A percentile compares a stretch with the other conserved stretches of the same genome.
Evolutionary conservation across 35 echinoderm and acorn worm genomes (phyloP).

Genomic region (Eucidaris tribuloides): DNA sequence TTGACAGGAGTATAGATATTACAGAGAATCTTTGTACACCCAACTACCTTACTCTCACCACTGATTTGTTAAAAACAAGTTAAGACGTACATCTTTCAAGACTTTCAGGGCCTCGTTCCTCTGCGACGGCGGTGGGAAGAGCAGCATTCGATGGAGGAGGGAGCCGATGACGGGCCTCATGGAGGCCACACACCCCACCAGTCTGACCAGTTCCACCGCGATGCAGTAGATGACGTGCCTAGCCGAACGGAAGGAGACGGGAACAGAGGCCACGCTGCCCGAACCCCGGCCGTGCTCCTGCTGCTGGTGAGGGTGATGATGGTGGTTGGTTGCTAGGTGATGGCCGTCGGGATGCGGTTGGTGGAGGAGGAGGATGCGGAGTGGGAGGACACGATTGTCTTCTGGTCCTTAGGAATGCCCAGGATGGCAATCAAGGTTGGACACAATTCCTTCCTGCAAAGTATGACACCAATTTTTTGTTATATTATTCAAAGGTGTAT

Average conservation of each 20-base stretch:
- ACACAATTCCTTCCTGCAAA: slow-evolving; percentile 95
- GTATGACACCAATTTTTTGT: too few relatives aligned
- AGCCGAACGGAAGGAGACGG: slow-evolving; percentile 57
- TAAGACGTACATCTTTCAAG: slow-evolving; percentile 73
- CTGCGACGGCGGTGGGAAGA: slow-evolving; percentile 94
- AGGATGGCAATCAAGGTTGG: slow-evolving; percentile 91
- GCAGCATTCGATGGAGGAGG: slow-evolving; percentile 78
- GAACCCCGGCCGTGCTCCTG: slow-evolving; percentile 92
- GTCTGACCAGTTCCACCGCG: slow-evolving; percentile 75
- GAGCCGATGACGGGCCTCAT: slow-evolving; percentile 89
- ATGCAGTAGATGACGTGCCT: slow-evolving; percentile 78
- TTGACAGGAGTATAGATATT: too few relatives aligned
- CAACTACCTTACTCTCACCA: too few relatives aligned
- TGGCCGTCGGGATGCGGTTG: slow-evolving; percentile 19
- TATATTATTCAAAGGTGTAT: too few relatives aligned
- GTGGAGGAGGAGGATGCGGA: slow-evolving; percentile 30
- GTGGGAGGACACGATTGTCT: slow-evolving; percentile 65
- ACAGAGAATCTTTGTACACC: too few relatives aligned
- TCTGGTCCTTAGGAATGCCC: slow-evolving; percentile 90
- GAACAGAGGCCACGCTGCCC: slow-evolving; percentile 56
- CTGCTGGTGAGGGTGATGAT: slow-evolving; percentile 22
- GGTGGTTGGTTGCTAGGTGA: background rate
- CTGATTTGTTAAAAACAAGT: too few relatives aligned
- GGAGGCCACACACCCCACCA: slow-evolving; percentile 81
- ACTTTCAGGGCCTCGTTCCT: slow-evolving; percentile 94